Conservation (phyloP, 2,888 invertebrate genomes). For the Dichetophora obliterata region DNA sequence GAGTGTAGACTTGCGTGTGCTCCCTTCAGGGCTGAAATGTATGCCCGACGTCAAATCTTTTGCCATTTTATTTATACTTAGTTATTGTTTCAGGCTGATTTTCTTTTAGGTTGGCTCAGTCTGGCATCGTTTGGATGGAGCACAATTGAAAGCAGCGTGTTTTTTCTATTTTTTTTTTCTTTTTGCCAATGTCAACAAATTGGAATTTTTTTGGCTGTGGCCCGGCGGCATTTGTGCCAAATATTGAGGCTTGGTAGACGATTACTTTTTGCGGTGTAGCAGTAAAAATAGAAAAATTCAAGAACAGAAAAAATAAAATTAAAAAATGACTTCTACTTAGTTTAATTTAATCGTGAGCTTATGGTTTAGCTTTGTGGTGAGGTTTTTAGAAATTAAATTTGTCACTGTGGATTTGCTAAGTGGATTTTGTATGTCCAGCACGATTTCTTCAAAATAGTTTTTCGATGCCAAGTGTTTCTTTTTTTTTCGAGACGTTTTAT, state of each 20-base stretch:
- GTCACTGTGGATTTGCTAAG: slow-evolving; percentile 31
- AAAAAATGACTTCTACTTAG: slow-evolving; percentile 17
- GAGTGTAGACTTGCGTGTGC: not conserved
- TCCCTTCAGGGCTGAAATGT: not conserved
- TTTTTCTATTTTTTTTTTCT: slow-evolving; percentile 17
- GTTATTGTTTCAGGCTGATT: not conserved
- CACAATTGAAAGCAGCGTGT: not conserved
- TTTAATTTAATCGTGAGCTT: slow-evolving; percentile 27
- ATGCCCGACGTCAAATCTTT: not conserved
- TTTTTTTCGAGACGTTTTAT: no score
- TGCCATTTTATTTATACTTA: not conserved
- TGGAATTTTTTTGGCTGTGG: slow-evolving; percentile 26
- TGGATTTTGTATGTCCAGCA: slow-evolving; percentile 19
- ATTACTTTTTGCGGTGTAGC: no score
- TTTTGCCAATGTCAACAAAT: slow-evolving; percentile 38
- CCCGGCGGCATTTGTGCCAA: slow-evolving; percentile 50
- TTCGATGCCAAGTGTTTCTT: no score
- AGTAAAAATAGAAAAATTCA: no score
- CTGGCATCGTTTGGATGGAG: not conserved
- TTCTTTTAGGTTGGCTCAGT: not conserved
- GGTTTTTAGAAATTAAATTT: slow-evolving; percentile 51
- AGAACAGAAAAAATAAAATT: not conserved
- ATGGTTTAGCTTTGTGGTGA: slow-evolving; percentile 21
- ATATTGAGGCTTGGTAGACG: slow-evolving; percentile 50
- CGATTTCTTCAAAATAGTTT: slow-evolving; percentile 10